Evolutionary conservation across 2,888 invertebrate genomes (phyloP).

Genomic region (Eupithecia subumbrata): DNA sequence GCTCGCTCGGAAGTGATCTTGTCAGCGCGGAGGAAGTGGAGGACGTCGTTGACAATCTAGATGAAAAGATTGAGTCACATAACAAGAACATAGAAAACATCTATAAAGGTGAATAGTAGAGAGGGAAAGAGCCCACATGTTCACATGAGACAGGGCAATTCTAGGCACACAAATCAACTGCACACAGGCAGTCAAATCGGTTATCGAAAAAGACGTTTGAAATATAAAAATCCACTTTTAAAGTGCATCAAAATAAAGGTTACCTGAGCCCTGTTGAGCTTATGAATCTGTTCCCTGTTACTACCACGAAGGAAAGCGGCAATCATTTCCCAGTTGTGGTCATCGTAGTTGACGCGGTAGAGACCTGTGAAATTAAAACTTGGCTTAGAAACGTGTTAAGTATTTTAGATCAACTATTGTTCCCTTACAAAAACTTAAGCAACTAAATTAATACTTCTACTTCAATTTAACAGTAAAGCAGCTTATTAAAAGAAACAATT

Average conservation of each 20-base stretch:
- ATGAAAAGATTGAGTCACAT: not conserved
- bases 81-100: not conserved
- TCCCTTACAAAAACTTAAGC: not conserved
- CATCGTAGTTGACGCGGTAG: slow-evolving; percentile 88
- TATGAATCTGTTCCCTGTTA: slow-evolving; percentile 80
- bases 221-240: not conserved
- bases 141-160: not conserved
- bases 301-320: slow-evolving; percentile 73
- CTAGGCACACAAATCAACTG: no score
- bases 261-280: slow-evolving; percentile 90
- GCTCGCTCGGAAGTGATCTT: slow-evolving; percentile 81
- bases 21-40: slow-evolving; percentile 86
- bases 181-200: not conserved
- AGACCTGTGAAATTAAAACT: slow-evolving; percentile 71
- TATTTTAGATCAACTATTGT: not conserved
- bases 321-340: slow-evolving; percentile 82
- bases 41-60: slow-evolving; percentile 89
- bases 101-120: not conserved
- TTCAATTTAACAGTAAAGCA: not conserved
- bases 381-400: not conserved
- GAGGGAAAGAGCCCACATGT: not conserved
- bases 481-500: not conserved
- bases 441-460: not conserved
- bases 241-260: not conserved
- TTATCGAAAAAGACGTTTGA: not conserved